Percentiles rank a stretch among this genome's conserved stretches.
These are phyloP conservation scores for Gastracanthus pulcherrimus DNA, from an alignment of 2,888 invertebrate species.

Conservation along the genomic window DNA sequence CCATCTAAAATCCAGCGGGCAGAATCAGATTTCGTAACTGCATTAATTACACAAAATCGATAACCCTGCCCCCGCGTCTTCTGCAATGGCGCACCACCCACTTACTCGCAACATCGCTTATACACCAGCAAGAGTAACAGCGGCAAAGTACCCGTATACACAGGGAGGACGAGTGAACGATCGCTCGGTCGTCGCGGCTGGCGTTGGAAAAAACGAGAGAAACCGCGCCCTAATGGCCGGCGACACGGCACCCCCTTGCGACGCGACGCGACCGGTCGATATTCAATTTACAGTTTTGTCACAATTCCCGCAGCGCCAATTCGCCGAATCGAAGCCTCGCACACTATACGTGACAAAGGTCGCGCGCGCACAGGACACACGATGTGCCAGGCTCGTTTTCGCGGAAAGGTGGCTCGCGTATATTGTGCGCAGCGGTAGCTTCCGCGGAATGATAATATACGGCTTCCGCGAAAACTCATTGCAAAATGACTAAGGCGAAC, in stretches of 20 bases:
- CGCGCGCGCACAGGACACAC: background rate
- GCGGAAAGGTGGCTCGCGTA: constrained; percentile 7
- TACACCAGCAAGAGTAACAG: background rate
- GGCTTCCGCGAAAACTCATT: constrained; percentile 46
- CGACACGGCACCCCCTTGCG: constrained; percentile 67
- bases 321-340: constrained; percentile 63
- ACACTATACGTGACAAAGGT: background rate
- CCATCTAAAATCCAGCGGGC: background rate
- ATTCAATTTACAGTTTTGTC: constrained; percentile 76
- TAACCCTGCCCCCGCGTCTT: too few species aligned
- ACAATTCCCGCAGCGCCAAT: constrained; percentile 67
- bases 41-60: constrained; percentile 36
- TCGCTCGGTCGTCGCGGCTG: background rate
- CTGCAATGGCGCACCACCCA: too few species aligned
- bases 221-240: constrained; percentile 60
- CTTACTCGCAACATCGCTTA: background rate
- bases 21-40: constrained; percentile 2
- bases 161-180: too few species aligned
- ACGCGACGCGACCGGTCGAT: constrained; percentile 70
- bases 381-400: constrained; percentile 1
- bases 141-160: background rate
- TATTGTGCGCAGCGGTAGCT: background rate
- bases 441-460: constrained; percentile 49
- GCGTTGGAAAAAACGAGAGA: background rate
- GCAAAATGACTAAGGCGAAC: constrained; percentile 37